Percentiles rank a stretch among this genome's conserved stretches.
Evolutionary conservation across 2,888 invertebrate species (phyloP).

Genomic region (Labia minor): DNA sequence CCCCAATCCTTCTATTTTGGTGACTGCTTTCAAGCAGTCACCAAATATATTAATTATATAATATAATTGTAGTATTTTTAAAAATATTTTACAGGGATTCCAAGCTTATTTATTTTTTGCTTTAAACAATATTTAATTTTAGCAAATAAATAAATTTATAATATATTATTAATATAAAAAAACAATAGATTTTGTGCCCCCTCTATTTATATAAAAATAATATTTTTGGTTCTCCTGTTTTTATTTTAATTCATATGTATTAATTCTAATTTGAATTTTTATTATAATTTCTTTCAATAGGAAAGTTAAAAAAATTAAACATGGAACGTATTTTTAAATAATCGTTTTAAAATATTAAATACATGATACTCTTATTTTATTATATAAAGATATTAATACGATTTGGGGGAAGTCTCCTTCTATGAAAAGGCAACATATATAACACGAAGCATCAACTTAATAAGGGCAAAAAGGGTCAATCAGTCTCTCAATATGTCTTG

Average conservation of each 20-base stretch:
- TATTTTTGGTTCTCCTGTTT: neutral
- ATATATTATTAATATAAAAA: neutral
- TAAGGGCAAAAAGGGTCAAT: neutral
- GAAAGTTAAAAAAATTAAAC: too few species aligned
- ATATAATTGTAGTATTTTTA: neutral
- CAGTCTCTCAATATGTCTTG: neutral
- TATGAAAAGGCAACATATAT: neutral
- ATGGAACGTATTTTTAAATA: too few species aligned
- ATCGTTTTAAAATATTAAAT: neutral
- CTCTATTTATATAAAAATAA: neutral
- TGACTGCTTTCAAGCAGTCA: neutral
- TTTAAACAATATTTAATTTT: neutral
- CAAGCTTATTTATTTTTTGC: neutral
- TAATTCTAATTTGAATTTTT: too few species aligned
- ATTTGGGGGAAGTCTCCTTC: neutral
- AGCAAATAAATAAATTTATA: conserved; percentile 3
- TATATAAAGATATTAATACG: neutral
- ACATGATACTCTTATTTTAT: neutral
- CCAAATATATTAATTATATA: neutral
- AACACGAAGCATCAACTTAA: neutral
- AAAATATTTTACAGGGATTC: neutral
- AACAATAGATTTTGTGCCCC: neutral
- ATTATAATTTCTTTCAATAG: too few species aligned
- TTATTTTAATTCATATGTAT: too few species aligned
- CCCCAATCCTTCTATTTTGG: neutral